Percentiles rank a stretch among this genome's conserved stretches.
Evolutionary conservation across 2,888 invertebrate species (phyloP).

Genomic region (Megamerina dolium): DNA sequence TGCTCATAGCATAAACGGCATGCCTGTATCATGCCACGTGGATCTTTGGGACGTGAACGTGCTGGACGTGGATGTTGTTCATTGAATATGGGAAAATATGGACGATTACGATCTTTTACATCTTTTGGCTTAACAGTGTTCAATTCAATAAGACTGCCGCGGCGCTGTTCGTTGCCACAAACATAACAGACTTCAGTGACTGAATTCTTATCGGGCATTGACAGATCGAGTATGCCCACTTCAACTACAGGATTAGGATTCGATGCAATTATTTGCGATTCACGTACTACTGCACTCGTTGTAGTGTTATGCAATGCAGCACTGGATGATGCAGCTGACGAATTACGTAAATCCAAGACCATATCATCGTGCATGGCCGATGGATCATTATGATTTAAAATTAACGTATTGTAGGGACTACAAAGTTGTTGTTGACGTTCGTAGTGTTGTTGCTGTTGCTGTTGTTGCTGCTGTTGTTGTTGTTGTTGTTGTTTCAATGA

Average conservation of each 20-base stretch:
- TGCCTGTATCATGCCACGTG: conserved; percentile 68
- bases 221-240: conserved; percentile 78
- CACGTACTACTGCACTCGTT: conserved; percentile 16
- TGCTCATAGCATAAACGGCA: conserved; percentile 81
- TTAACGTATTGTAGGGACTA: neutral
- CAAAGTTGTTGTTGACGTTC: conserved; percentile 7
- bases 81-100: conserved; percentile 70
- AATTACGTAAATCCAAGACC: conserved; percentile 49
- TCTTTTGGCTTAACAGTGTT: conserved; percentile 58
- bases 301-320: conserved; percentile 18
- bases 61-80: conserved; percentile 79
- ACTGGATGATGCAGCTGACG: conserved; percentile 17
- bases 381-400: too few relatives aligned
- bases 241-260: conserved; percentile 61
- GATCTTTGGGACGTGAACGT: conserved; percentile 81
- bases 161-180: conserved; percentile 80
- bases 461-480: conserved; percentile 33
- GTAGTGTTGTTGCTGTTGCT: conserved; percentile 27
- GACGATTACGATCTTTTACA: conserved; percentile 46
- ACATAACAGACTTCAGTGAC: conserved; percentile 86
- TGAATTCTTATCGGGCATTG: conserved; percentile 89
- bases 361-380: conserved; percentile 33
- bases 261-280: conserved; percentile 29
- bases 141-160: conserved; percentile 71
- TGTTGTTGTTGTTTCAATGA: conserved; percentile 19